Evolutionary conservation across 2,797 vertebrate genomes (phyloP), one percentile per base, ranked within the genome.

Genomic region (Sebastes cheni): DNA sequence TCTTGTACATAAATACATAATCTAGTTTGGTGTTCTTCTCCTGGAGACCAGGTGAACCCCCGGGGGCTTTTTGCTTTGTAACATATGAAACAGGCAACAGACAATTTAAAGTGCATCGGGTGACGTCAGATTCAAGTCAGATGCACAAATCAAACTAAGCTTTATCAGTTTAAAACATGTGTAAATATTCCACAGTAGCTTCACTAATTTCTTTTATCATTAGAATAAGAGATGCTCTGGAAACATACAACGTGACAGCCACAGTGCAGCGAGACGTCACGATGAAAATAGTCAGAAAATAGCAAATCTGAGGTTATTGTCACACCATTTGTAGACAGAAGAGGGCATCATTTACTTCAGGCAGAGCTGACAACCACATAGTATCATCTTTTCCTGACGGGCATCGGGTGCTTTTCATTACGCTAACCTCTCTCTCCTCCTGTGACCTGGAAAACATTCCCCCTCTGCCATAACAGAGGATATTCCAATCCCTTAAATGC

Each of bases 281-380:
- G 14, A 23, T 46, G 23, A 66, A 23, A 23, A 32, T 5, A 20
- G 10, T 7, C 9, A 18, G 2, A 25, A 22, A 42, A 20, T 2
- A 25, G 16, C 6, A 22, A 52, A 67, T 50, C 58, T 39, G 16
- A 56, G 20, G 27, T 69, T 34, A 46, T 3, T 71, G 69, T 67
- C 69, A 52, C 5, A 30, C 77, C 27, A 32, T 56, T 16, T 32
- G 22, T 52, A 70, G 42, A 78, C 88, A 86, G 52, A 54, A 39
- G 90, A 58, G 74, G 88, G 79, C 70, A 14, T 1, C 23, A 50
- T 34, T 77, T 60, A 68, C 52, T 16, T 30, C 8, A 71, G 52
- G 39, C 4, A 23, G 7, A 25, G 23, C 55, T 59, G 39, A 68
- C 60, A 20, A 13, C 9, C 14, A 23, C 4, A 8, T 9, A 23